Percentiles rank a stretch among this genome's conserved stretches.
phyloP scores from a whole-genome alignment of 2,888 invertebrate species.

The Drosophila atripex region DNA sequence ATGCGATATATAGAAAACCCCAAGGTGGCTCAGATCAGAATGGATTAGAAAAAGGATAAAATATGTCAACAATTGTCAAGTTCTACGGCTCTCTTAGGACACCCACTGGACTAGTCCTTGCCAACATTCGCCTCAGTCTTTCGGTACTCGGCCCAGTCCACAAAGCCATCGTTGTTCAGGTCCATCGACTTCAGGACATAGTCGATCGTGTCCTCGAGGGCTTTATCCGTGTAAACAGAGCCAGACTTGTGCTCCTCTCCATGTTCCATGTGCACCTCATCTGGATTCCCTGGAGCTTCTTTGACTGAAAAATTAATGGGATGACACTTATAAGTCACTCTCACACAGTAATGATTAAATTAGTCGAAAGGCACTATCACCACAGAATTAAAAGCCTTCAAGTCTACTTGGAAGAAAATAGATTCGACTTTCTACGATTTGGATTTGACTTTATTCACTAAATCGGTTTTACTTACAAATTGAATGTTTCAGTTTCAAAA shows the following conservation, averaged over 20 bases:
- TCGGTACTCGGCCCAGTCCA: slow-evolving; percentile 88
- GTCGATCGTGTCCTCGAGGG: slow-evolving; percentile 86
- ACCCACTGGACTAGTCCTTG: slow-evolving; percentile 50
- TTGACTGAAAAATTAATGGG: slow-evolving; percentile 48
- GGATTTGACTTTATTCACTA: slow-evolving; percentile 60
- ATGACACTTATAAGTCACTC: neutral
- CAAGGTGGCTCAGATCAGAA: neutral
- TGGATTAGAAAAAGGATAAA: slow-evolving; percentile 45
- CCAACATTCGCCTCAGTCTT: slow-evolving; percentile 65
- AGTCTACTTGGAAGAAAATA: slow-evolving; percentile 3
- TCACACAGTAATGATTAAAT: neutral
- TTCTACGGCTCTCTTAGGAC: slow-evolving; percentile 34
- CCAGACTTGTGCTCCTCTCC: slow-evolving; percentile 79
- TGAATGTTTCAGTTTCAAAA: slow-evolving; percentile 50
- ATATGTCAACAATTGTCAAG: slow-evolving; percentile 37
- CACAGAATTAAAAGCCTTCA: neutral
- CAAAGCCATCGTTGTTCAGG: slow-evolving; percentile 89
- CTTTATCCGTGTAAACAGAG: slow-evolving; percentile 85
- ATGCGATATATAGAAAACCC: neutral
- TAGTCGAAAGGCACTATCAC: neutral
- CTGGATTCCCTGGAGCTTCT: slow-evolving; percentile 42
- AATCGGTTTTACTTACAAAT: slow-evolving; percentile 54
- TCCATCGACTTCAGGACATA: slow-evolving; percentile 88
- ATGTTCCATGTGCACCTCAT: slow-evolving; percentile 10
- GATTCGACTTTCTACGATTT: slow-evolving; percentile 16